phyloP scores from a whole-genome alignment of 1,140 invertebrate genomes.

The Neelides sp. region DNA sequence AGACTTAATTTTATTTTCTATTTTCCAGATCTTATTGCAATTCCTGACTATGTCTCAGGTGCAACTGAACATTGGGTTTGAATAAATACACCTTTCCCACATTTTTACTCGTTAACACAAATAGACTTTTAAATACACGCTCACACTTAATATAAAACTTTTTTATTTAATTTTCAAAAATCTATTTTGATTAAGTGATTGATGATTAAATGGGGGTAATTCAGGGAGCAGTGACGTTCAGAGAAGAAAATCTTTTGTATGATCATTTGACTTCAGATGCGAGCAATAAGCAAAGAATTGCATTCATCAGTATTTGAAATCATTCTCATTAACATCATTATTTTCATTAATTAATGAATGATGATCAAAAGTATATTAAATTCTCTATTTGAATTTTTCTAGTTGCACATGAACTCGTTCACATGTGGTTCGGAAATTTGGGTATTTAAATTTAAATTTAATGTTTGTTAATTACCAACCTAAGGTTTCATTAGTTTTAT shows the following conservation, averaged over 20 bases:
- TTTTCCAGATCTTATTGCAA: constrained; percentile 71
- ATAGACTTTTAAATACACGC: not conserved
- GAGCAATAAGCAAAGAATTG: constrained; percentile 57
- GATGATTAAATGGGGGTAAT: not conserved
- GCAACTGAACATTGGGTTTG: constrained; percentile 80
- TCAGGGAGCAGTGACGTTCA: constrained; percentile 62
- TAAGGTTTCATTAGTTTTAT: constrained; percentile 8
- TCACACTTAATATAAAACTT: not conserved
- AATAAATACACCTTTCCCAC: constrained; percentile 35
- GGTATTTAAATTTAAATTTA: constrained; percentile 41
- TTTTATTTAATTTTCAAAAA: constrained; percentile 4
- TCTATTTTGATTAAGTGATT: not conserved
- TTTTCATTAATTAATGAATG: not conserved
- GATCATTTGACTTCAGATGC: constrained; percentile 54
- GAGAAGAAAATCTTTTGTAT: constrained; percentile 69
- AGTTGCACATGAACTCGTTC: too few relatives aligned
- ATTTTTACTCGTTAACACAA: constrained; percentile 36
- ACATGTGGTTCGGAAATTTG: constrained; percentile 68
- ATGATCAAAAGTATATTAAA: not conserved
- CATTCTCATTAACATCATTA: not conserved
- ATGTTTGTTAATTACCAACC: constrained; percentile 12
- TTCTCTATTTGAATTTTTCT: not conserved
- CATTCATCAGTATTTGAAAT: constrained; percentile 4
- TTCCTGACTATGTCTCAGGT: constrained; percentile 87
- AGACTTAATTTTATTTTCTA: constrained; percentile 16